phyloP scores from a whole-genome alignment of 2,888 invertebrate genomes.

The Chromoteleia sp. region DNA sequence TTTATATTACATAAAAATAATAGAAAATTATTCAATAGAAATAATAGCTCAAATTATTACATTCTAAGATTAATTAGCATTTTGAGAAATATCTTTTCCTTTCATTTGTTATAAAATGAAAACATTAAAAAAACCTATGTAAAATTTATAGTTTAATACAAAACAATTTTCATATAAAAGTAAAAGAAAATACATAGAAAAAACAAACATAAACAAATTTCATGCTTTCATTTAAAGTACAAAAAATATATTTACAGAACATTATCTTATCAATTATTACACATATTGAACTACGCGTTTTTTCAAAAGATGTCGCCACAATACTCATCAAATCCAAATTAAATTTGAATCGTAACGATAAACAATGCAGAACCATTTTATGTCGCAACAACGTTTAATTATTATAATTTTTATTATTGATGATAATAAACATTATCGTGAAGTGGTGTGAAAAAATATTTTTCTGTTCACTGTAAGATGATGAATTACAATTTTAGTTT shows the following conservation, averaged over 20 bases:
- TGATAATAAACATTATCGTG: background rate
- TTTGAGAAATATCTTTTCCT: no score
- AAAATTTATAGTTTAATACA: no score
- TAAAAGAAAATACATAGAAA: no score
- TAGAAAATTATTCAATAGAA: background rate
- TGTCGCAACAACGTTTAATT: background rate
- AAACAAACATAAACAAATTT: no score
- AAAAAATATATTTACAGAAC: no score
- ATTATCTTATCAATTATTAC: no score
- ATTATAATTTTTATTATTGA: constrained; percentile 1
- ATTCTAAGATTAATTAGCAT: background rate
- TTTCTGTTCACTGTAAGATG: background rate
- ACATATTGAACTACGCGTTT: background rate
- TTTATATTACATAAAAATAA: constrained; percentile 1
- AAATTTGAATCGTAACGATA: background rate
- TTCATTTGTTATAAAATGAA: no score
- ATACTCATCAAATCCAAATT: background rate
- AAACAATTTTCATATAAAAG: no score
- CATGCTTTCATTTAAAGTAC: background rate
- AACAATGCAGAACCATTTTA: background rate
- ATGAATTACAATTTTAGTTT: constrained; percentile 24
- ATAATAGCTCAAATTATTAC: background rate
- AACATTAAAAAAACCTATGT: no score
- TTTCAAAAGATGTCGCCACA: background rate
- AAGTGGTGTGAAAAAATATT: background rate